Percentiles rank a stretch among this genome's conserved stretches.
Conservation (phyloP, 2,888 invertebrate species). For the Ethmia dodecea region DNA sequence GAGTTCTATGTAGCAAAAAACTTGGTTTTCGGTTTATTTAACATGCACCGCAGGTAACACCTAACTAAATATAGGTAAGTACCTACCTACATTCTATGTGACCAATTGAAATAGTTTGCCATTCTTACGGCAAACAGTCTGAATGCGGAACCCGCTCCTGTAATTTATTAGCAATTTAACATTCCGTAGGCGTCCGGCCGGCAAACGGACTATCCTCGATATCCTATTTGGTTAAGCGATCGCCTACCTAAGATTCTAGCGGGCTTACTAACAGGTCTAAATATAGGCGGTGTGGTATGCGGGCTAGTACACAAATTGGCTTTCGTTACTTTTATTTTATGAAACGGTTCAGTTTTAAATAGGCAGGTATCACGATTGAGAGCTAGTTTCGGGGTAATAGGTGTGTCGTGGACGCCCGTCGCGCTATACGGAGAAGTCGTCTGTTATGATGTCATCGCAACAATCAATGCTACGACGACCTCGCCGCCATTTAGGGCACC, state of each 20-base stretch:
- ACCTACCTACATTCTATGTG: too few relatives aligned
- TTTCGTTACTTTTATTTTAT: background rate
- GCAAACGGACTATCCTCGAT: slow-evolving; percentile 16
- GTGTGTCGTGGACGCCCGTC: too few relatives aligned
- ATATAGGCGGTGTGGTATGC: slow-evolving; percentile 54
- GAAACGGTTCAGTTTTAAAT: slow-evolving; percentile 1
- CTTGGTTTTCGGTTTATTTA: too few relatives aligned
- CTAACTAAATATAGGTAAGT: too few relatives aligned
- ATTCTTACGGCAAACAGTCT: too few relatives aligned
- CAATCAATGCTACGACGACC: slow-evolving; percentile 37
- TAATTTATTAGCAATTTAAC: slow-evolving; percentile 3
- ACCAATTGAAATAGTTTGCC: too few relatives aligned
- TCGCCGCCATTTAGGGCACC: slow-evolving; percentile 8
- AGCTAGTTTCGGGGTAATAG: too few relatives aligned
- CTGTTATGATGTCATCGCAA: slow-evolving; percentile 31
- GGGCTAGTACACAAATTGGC: slow-evolving; percentile 19
- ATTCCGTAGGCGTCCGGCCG: slow-evolving; percentile 19
- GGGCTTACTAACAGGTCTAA: slow-evolving; percentile 43
- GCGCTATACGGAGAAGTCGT: slow-evolving; percentile 4
- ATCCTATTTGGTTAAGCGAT: slow-evolving; percentile 17
- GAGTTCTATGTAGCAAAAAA: too few relatives aligned
- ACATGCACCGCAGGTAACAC: too few relatives aligned
- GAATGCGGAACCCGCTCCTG: too few relatives aligned
- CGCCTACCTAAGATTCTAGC: slow-evolving; percentile 36
- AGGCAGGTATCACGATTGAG: too few relatives aligned